Evolutionary conservation across 2,888 invertebrate species (phyloP).

Genomic region (Diplazon laetatorius): DNA sequence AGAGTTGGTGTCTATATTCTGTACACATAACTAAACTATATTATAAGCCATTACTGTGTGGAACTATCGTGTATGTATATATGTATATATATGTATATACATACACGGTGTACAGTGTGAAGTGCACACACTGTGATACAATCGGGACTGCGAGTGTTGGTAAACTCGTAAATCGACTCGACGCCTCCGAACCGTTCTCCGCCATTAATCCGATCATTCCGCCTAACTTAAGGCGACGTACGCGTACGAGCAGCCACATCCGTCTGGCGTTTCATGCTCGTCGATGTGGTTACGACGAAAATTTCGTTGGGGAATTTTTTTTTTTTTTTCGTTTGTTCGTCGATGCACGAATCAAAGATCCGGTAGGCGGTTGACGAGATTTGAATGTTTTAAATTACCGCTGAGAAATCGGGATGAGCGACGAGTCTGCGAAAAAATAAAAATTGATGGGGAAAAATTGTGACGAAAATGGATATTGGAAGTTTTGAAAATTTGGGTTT

Average conservation of each 20-base stretch:
- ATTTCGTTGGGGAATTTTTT: no score
- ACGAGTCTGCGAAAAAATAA: no score
- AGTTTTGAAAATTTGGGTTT: no score
- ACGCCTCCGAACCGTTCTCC: constrained; percentile 24
- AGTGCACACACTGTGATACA: constrained; percentile 11
- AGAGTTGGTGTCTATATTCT: constrained; percentile 8
- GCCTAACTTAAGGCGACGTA: constrained; percentile 17
- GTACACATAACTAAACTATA: constrained; percentile 25
- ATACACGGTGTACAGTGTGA: constrained; percentile 4
- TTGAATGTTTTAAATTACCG: no score
- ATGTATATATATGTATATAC: background rate
- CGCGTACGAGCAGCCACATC: constrained; percentile 4
- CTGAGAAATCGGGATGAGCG: no score
- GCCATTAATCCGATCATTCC: constrained; percentile 44
- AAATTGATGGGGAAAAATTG: no score
- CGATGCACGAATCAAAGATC: no score
- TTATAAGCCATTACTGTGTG: constrained; percentile 34
- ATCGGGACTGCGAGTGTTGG: constrained; percentile 43
- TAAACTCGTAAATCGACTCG: constrained; percentile 59
- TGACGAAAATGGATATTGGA: no score
- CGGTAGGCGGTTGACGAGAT: no score
- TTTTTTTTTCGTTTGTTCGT: no score
- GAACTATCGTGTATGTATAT: constrained; percentile 15
- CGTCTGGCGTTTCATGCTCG: constrained; percentile 4
- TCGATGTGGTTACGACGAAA: no score